These are phyloP conservation scores for Mionectes macconnelli DNA, from an alignment of 2,113 vertebrate species.

Conservation along the genomic window DNA sequence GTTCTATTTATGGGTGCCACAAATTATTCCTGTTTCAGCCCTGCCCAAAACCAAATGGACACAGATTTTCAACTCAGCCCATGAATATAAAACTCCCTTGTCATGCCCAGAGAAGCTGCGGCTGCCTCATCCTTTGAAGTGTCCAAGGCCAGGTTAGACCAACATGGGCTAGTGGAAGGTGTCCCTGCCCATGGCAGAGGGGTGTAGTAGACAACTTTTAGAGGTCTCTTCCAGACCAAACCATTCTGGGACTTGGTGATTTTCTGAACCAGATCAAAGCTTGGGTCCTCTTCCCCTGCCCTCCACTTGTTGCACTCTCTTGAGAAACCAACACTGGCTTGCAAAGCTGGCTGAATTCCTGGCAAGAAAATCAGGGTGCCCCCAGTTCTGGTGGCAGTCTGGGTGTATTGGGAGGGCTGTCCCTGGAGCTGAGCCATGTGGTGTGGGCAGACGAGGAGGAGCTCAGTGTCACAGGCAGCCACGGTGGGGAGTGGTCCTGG, in stretches of 20 bases:
- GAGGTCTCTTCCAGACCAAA: not conserved
- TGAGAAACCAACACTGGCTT: fast-evolving
- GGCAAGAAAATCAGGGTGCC: not conserved
- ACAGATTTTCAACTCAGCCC: not conserved
- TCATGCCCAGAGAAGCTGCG: not conserved
- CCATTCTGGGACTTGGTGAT: not conserved
- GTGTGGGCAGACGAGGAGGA: not conserved
- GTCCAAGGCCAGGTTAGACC: not conserved
- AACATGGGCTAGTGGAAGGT: not conserved
- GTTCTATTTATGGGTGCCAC: not conserved
- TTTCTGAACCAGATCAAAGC: not conserved
- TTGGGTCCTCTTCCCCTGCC: not conserved
- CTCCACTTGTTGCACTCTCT: not conserved
- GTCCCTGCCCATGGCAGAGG: not conserved
- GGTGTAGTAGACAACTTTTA: not conserved
- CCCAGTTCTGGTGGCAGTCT: fast-evolving
- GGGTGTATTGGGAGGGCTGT: not conserved
- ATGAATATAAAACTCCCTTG: not conserved
- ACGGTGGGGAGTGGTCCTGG: not conserved
- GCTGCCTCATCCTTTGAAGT: not conserved
- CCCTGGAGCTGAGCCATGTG: not conserved
- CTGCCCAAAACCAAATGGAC: not conserved
- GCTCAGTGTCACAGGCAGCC: not conserved
- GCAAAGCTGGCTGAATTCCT: not conserved
- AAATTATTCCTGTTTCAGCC: not conserved